phyloP scores from a whole-genome alignment of 2,797 vertebrate species.

The Arrhamphus sclerolepis region DNA sequence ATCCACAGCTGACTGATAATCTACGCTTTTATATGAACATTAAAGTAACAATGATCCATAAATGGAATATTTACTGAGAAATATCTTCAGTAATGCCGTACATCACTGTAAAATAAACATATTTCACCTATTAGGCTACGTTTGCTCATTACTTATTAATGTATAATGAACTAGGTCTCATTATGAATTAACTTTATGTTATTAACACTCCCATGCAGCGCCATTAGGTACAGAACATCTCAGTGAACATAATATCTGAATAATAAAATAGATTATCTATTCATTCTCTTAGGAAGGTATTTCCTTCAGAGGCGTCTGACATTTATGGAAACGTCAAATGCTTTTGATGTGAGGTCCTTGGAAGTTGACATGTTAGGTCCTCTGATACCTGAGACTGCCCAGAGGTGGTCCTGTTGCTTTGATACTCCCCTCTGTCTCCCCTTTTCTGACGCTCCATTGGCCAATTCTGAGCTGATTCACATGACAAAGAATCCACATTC shows the following conservation, averaged over 20 bases:
- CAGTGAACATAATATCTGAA: constrained; percentile 23
- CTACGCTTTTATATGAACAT: not conserved
- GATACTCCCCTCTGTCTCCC: constrained; percentile 25
- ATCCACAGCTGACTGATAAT: constrained; percentile 1
- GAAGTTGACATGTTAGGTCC: constrained; percentile 48
- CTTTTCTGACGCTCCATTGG: constrained; percentile 61
- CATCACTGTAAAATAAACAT: constrained; percentile 16
- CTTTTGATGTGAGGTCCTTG: constrained; percentile 39
- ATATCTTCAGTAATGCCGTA: constrained; percentile 14
- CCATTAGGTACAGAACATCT: not conserved
- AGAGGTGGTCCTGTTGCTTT: constrained; percentile 39
- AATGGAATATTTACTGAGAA: constrained; percentile 1
- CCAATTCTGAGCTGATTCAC: constrained; percentile 77
- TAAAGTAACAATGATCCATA: not conserved
- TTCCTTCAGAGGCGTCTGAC: constrained; percentile 36
- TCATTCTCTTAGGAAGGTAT: constrained; percentile 20
- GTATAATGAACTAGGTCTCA: constrained; percentile 13
- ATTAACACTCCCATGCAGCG: not conserved
- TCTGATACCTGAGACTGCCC: constrained; percentile 31
- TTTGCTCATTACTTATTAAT: constrained; percentile 36
- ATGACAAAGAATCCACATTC: constrained; percentile 75
- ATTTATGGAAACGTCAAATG: constrained; percentile 26
- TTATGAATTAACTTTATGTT: constrained; percentile 18
- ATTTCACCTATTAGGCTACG: too few species aligned
- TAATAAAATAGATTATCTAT: constrained; percentile 37